A percentile compares a stretch with the other conserved stretches of the same genome.
These are phyloP conservation scores for Willisornis vidua DNA, from an alignment of 2,113 vertebrate species.

Conservation along the genomic window DNA sequence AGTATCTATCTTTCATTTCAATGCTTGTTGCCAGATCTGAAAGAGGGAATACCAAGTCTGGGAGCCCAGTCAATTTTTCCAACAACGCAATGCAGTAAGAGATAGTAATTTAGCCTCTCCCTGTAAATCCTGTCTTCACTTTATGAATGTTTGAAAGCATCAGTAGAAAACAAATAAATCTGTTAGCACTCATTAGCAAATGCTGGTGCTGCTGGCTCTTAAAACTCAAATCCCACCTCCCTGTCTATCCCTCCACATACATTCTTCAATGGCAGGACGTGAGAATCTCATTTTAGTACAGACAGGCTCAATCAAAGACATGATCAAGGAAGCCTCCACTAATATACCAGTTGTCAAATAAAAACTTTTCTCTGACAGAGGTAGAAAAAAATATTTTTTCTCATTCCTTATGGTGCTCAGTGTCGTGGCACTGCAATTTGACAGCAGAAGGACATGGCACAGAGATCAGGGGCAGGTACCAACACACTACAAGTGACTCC, in stretches of 20 bases:
- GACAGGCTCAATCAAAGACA: neutral
- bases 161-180: neutral
- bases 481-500: neutral
- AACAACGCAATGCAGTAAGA: neutral
- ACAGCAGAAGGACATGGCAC: neutral
- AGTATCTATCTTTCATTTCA: slow-evolving; percentile 25
- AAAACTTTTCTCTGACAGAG: neutral
- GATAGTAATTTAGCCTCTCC: slow-evolving; percentile 31
- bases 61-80: slow-evolving; percentile 1
- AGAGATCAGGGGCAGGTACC: neutral
- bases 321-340: neutral
- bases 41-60: neutral
- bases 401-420: neutral
- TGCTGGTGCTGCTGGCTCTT: neutral
- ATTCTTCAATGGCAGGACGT: neutral
- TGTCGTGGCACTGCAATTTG: neutral
- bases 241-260: neutral
- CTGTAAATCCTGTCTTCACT: neutral
- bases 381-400: neutral
- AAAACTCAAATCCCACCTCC: neutral
- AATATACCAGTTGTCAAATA: neutral
- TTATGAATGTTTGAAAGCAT: neutral
- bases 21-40: slow-evolving; percentile 4
- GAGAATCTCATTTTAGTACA: neutral
- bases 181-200: slow-evolving; percentile 22